Conservation (phyloP, 2,797 vertebrate species). For the Mus minutoides region DNA sequence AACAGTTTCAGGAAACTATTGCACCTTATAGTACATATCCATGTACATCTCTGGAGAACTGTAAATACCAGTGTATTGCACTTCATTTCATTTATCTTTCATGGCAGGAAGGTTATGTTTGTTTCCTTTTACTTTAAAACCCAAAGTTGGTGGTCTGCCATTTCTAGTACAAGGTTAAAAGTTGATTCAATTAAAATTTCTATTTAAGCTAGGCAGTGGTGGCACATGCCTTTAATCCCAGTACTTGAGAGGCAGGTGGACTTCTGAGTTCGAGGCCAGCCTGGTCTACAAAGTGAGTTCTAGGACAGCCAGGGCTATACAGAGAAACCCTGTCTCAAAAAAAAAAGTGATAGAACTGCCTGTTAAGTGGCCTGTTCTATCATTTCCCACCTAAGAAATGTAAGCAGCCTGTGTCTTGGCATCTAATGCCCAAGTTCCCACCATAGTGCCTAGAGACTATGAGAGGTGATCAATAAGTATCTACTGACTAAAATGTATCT, state of each 20-base stretch:
- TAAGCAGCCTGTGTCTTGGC: not conserved
- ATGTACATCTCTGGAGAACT: not conserved
- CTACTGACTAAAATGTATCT: not conserved
- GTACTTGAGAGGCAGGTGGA: no score
- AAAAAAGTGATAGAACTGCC: not conserved
- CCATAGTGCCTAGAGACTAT: not conserved
- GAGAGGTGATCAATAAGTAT: not conserved
- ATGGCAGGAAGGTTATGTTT: constrained; percentile 16
- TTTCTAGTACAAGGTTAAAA: not conserved
- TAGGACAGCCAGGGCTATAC: no score
- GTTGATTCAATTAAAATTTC: not conserved
- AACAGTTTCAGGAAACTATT: not conserved
- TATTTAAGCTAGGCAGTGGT: no score
- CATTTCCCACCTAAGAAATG: not conserved
- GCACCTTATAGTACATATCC: not conserved
- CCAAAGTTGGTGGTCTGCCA: constrained; percentile 6
- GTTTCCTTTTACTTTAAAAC: constrained; percentile 58
- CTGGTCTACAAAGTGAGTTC: no score
- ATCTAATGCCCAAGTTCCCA: not conserved
- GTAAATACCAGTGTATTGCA: constrained; percentile 1
- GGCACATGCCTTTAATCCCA: no score
- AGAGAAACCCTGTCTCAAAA: no score
- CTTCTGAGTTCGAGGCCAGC: no score
- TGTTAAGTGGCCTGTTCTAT: not conserved
- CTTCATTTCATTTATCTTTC: constrained; percentile 20